Conservation (phyloP, 2,888 invertebrate species). For the Parasteatoda lunata region DNA sequence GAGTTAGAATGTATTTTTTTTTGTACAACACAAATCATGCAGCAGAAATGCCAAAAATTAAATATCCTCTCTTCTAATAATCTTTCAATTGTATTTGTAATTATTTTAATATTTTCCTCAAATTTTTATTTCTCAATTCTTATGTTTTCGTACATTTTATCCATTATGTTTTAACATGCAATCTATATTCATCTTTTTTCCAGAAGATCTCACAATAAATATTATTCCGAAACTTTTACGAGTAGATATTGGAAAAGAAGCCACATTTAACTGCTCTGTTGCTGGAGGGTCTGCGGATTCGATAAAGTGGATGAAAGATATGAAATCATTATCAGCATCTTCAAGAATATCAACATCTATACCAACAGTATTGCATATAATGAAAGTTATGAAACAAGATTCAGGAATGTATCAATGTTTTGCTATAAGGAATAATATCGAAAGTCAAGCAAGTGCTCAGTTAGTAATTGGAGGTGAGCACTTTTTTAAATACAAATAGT, state of each 20-base stretch:
- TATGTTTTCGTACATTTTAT: no score
- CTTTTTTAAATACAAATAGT: neutral
- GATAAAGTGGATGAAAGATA: slow-evolving; percentile 66
- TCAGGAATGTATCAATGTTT: slow-evolving; percentile 69
- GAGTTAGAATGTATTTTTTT: no score
- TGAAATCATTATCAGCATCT: slow-evolving; percentile 34
- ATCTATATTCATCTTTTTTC: neutral
- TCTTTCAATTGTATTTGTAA: no score
- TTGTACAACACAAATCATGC: no score
- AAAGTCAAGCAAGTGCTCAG: slow-evolving; percentile 62
- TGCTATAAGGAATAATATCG: slow-evolving; percentile 58
- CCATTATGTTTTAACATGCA: no score
- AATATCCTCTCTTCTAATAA: no score
- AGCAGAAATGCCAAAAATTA: no score
- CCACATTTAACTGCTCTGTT: slow-evolving; percentile 63
- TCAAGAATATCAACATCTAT: slow-evolving; percentile 37
- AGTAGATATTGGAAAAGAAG: slow-evolving; percentile 36
- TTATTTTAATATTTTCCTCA: no score
- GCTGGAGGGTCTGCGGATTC: slow-evolving; percentile 54
- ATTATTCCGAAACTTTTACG: slow-evolving; percentile 26
- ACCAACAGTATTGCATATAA: slow-evolving; percentile 56
- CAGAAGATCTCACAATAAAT: slow-evolving; percentile 12
- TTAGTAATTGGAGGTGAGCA: slow-evolving; percentile 67
- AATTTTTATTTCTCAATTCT: no score
- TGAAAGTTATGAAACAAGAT: slow-evolving; percentile 39